phyloP scores from a whole-genome alignment of 2,888 invertebrate genomes.

The Nomada goodeniana region DNA sequence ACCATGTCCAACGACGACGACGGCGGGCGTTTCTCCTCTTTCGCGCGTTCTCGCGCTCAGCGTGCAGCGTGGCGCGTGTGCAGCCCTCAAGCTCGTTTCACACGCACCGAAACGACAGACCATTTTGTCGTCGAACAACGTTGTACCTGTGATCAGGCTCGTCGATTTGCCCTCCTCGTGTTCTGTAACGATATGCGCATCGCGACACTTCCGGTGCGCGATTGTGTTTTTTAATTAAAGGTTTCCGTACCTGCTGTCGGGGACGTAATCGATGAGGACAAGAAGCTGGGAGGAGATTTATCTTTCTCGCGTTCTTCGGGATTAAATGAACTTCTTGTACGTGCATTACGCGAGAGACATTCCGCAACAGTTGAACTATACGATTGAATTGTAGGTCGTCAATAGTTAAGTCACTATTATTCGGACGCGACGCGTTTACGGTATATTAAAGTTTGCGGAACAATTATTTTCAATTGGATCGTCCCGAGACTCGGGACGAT shows the following conservation, averaged over 20 bases:
- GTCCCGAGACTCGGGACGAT: too few relatives aligned
- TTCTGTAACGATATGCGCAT: neutral
- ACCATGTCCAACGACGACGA: conserved; percentile 58
- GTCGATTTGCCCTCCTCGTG: conserved; percentile 10
- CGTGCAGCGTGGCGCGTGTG: conserved; percentile 45
- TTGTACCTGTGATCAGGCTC: conserved; percentile 45
- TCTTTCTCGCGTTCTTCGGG: too few relatives aligned
- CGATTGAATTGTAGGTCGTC: too few relatives aligned
- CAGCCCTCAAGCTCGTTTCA: conserved; percentile 59
- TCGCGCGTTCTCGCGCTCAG: conserved; percentile 48
- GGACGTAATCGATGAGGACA: neutral
- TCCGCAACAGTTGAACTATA: too few relatives aligned
- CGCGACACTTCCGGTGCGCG: conserved; percentile 21
- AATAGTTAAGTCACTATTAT: too few relatives aligned
- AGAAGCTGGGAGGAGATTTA: too few relatives aligned
- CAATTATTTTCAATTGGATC: too few relatives aligned
- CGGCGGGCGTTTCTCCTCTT: conserved; percentile 46
- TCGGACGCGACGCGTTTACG: too few relatives aligned
- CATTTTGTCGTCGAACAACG: conserved; percentile 40
- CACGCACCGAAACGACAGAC: conserved; percentile 49
- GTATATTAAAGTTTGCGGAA: too few relatives aligned
- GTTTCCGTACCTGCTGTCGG: neutral
- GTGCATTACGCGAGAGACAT: too few relatives aligned
- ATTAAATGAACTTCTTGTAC: too few relatives aligned
- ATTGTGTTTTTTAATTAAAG: neutral